phyloP scores from a whole-genome alignment of 1,140 invertebrate genomes.

The Sogatella furcifera region DNA sequence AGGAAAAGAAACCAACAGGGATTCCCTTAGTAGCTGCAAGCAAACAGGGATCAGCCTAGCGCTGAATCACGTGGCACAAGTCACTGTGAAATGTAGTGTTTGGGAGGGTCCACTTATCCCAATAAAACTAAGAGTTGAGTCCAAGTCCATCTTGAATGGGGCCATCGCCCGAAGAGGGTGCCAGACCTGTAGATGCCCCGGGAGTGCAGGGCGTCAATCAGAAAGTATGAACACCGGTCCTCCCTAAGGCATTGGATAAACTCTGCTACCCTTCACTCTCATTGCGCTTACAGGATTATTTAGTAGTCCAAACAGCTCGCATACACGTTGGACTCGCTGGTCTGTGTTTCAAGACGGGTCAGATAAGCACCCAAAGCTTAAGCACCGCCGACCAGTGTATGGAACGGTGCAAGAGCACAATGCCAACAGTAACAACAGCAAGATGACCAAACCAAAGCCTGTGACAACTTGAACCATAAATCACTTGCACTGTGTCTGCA shows the following conservation, averaged over 20 bases:
- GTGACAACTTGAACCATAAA: not conserved
- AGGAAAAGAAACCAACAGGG: conserved; percentile 87
- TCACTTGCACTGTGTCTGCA: too few relatives aligned
- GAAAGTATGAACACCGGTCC: too few relatives aligned
- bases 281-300: conserved; percentile 25
- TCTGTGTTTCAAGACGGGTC: conserved; percentile 91
- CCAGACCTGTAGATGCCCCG: conserved; percentile 47
- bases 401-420: too few relatives aligned
- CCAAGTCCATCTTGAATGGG: conserved; percentile 59
- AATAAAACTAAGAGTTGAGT: conserved; percentile 58
- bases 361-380: conserved; percentile 49
- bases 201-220: conserved; percentile 33
- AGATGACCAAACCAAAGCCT: not conserved
- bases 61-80: conserved; percentile 36
- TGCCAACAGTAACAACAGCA: not conserved
- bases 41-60: conserved; percentile 70
- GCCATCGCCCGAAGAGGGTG: conserved; percentile 57
- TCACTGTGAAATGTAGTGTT: conserved; percentile 53
- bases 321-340: conserved; percentile 79
- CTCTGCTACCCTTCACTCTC: conserved; percentile 16
- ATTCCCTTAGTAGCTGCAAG: conserved; percentile 81
- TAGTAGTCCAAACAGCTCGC: conserved; percentile 61
- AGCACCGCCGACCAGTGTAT: conserved; percentile 38
- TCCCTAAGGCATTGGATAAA: conserved; percentile 10
- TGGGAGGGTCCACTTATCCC: conserved; percentile 37